Evolutionary conservation across 2,888 invertebrate genomes (phyloP).

Genomic region (Oligia fasciuncula): DNA sequence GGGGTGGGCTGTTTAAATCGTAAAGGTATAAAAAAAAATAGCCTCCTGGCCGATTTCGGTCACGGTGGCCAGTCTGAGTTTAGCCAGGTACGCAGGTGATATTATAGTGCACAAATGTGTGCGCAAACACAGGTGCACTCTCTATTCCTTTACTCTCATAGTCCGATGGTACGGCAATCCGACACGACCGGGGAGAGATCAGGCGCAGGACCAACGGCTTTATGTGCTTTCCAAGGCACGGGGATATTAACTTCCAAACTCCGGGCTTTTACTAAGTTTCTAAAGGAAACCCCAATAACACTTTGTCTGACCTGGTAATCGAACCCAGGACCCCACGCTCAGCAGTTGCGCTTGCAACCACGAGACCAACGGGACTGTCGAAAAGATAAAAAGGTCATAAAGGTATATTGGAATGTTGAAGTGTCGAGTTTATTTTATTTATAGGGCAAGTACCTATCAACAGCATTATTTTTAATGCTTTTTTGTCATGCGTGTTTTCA

Average conservation of each 20-base stretch:
- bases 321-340: neutral
- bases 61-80: neutral
- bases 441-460: too few relatives aligned
- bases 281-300: neutral
- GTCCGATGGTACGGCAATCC: neutral
- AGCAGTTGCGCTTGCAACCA: neutral
- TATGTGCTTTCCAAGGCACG: neutral
- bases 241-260: neutral
- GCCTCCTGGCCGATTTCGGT: neutral
- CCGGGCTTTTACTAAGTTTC: neutral
- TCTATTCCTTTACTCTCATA: neutral
- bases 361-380: neutral
- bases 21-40: neutral
- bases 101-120: neutral
- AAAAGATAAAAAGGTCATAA: neutral
- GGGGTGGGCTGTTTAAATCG: neutral
- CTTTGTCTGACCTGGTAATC: neutral
- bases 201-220: neutral
- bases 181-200: neutral
- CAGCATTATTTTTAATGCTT: neutral
- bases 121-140: neutral
- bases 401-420: neutral
- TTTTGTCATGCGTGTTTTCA: neutral
- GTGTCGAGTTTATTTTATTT: neutral
- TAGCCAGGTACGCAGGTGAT: neutral